These are phyloP conservation scores for Sericinus montela DNA, from an alignment of 2,888 invertebrate genomes.

Conservation along the genomic window DNA sequence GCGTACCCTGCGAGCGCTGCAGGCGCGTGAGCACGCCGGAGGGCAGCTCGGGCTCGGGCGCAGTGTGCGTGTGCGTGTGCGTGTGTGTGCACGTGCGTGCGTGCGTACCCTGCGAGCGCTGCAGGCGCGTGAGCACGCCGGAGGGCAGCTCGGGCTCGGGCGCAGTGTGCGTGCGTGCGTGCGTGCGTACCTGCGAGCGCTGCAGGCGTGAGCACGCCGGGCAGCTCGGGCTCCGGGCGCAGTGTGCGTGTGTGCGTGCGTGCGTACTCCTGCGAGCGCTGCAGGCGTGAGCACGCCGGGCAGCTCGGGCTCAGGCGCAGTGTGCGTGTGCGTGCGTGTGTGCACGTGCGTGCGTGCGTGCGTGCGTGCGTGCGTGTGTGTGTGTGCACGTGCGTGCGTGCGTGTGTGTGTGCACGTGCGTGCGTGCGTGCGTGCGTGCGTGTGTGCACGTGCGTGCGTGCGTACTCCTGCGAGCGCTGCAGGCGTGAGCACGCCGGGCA, in stretches of 20 bases:
- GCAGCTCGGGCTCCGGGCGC: neutral
- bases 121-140: slow-evolving; percentile 91
- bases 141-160: slow-evolving; percentile 83
- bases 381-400: slow-evolving; percentile 83
- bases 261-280: slow-evolving; percentile 82
- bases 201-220: slow-evolving; percentile 89
- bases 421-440: slow-evolving; percentile 89
- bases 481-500: slow-evolving; percentile 89
- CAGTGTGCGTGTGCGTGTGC: neutral
- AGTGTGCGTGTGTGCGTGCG: neutral
- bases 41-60: neutral
- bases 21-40: slow-evolving; percentile 89
- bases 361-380: slow-evolving; percentile 87
- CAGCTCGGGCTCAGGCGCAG: slow-evolving; percentile 77
- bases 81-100: neutral
- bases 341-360: neutral
- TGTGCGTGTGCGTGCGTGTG: too few species aligned
- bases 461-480: slow-evolving; percentile 83
- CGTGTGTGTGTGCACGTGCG: too few species aligned
- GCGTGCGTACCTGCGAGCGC: slow-evolving; percentile 80
- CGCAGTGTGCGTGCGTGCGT: slow-evolving; percentile 29
- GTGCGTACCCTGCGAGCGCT: slow-evolving; percentile 81
- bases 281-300: slow-evolving; percentile 92
- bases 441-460: neutral
- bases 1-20: slow-evolving; percentile 83